Conservation (phyloP, 2,888 invertebrate species). For the Timema podura region DNA sequence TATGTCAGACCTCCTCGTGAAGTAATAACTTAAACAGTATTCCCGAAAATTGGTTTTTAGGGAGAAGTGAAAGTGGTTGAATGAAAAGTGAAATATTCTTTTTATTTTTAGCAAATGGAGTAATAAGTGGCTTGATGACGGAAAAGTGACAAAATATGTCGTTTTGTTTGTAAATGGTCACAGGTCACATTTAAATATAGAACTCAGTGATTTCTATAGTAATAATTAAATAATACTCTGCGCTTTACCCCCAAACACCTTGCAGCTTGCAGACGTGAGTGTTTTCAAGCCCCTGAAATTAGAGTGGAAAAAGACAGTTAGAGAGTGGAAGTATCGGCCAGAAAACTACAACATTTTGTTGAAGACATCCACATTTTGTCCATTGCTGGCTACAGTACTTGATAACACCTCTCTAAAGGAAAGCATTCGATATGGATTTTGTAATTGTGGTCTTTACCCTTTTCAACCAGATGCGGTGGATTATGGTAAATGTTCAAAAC, state of each 20-base stretch:
- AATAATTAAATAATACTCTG: constrained; percentile 36
- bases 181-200: constrained; percentile 35
- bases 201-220: constrained; percentile 35
- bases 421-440: constrained; percentile 32
- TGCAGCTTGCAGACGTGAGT: constrained; percentile 38
- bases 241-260: constrained; percentile 35
- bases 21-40: constrained; percentile 28
- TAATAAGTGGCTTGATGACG: constrained; percentile 30
- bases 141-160: constrained; percentile 35
- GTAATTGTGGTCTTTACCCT: constrained; percentile 34
- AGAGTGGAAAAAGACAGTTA: constrained; percentile 36
- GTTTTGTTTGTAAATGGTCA: constrained; percentile 42
- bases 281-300: constrained; percentile 38
- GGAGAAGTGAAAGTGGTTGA: constrained; percentile 35
- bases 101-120: constrained; percentile 34
- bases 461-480: constrained; percentile 32
- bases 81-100: constrained; percentile 35
- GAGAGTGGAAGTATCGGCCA: constrained; percentile 32
- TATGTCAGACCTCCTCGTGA: constrained; percentile 31
- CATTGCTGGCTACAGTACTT: constrained; percentile 33
- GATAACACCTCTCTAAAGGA: constrained; percentile 8
- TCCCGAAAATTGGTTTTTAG: constrained; percentile 30
- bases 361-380: constrained; percentile 36
- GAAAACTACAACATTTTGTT: constrained; percentile 32
- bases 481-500: constrained; percentile 34